Base-by-base conservation (phyloP, 2,797 vertebrate genomes). In the Gymnocypris eckloni region DNA sequence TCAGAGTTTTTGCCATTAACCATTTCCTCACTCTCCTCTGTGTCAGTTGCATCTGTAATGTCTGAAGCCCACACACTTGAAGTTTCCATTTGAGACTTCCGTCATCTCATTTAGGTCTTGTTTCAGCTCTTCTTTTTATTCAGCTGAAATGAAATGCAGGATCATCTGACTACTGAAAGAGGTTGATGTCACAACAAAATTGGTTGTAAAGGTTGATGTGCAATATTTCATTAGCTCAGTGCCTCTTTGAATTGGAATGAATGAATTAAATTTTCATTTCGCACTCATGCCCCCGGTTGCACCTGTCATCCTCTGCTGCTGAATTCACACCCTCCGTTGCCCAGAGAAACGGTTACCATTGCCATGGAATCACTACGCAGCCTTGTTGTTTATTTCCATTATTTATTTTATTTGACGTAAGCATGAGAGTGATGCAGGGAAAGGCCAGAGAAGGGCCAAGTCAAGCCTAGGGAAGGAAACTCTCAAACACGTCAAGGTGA, bases 281-380 rank as follows among this genome's bases (percentile, higher is more conserved):
- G 41, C 64, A 50, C 79, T 54, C 79, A 81, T 22, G 84, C 59
- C 86, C 86, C 86, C 75, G 18, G 61, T 20, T 48, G 79, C 87
- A 89, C 88, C 85, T 83, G 84, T 81, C 87, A 76, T 88, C 84
- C 61, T 77, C 82, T 69, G 64, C 71, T 67, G 69, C 77, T 84
- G 81, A 85, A 84, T 86, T 89, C 86, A 84, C 82, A 88, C 84
- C 83, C 86, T 69, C 87, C 2, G 89, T 87, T 76, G 86, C 88
- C 85, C 66, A 16, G 73, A 87, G 82, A 73, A 86, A 86, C 82
- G 25, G 79, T 72, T 72, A 61, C 83, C 3, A 90, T 89, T 87
- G 83, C 89, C 83, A 90, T 89, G 87, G 84, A 56, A 89, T 73
- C 87, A 43, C 80, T 67, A 75, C 11, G 25, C 15, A 66, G 54